Base-by-base conservation (phyloP, 1,140 invertebrate species). In the Rhyacophila brunnea region DNA sequence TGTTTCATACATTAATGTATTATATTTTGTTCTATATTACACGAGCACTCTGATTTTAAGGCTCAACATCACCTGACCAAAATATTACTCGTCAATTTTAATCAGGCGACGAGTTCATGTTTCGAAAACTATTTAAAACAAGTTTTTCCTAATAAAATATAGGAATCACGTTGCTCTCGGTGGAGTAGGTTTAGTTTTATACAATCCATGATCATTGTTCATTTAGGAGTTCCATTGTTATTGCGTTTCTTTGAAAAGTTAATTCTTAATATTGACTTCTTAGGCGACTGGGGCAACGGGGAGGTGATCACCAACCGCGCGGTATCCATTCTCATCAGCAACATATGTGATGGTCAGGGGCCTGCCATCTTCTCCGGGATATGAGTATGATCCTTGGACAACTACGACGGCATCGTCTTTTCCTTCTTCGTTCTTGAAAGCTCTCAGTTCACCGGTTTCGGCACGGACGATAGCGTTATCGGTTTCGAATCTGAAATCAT, bases 301-400 rank as follows among this genome's bases (percentile, higher is more conserved):
- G 6, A 82, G 66, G 68, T 81, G 79, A 20, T 72, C 75, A 36
- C 80, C 80, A 59, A 76, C 67, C 17, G 78, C 73, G 35, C 74
- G 70, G 68, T 75, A 77, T 51, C 74, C 79, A 15, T 62, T 69
- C 38, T 65, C 66, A 49, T 68, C 67, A 43, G 67, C 68, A 18
- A 77, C 77, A 68, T 85, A 86, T 3, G 76, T 76, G 9, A 86
- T 65, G 43, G 53, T 60, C 49, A 64, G 60, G 50, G 54, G 62
- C 23, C 60, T 64, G 10, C 62, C 62, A 18, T 60, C 48, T 19
- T 53, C 48, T 13, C 60, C 62, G 11, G 57, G 50, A 49, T 64
- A 64, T 0, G 62, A 64, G 54, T 60, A 64, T 19, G 58, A 57
- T 36, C 62, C 62, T 36, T 58, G 71, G 66, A 78, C 68, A 54